These are phyloP conservation scores for Oxyruncus cristatus DNA, from an alignment of 2,113 vertebrate species.

Conservation along the genomic window DNA sequence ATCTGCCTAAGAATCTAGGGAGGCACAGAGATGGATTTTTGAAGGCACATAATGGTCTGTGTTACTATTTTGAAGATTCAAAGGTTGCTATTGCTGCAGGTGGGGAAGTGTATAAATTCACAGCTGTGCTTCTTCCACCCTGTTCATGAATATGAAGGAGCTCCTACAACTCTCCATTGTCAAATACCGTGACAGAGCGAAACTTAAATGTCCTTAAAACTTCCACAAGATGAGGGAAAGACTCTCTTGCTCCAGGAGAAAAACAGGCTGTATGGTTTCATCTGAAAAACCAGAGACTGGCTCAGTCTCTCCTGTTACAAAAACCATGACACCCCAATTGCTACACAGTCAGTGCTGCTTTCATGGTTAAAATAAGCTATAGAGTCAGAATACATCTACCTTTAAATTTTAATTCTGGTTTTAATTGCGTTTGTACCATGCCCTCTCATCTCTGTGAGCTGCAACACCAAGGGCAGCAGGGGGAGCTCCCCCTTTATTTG, in stretches of 20 bases:
- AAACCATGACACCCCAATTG: neutral
- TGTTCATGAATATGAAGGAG: neutral
- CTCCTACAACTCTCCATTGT: neutral
- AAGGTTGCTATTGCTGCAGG: neutral
- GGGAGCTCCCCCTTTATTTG: conserved; percentile 47
- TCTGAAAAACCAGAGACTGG: neutral
- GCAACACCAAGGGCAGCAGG: conserved; percentile 3
- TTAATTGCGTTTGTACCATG: neutral
- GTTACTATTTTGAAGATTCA: neutral
- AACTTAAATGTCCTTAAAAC: neutral
- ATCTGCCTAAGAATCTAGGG: neutral
- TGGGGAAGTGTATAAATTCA: neutral
- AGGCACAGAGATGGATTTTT: neutral
- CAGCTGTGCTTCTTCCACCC: neutral
- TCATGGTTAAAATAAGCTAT: neutral
- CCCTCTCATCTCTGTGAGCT: neutral
- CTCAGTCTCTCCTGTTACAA: neutral
- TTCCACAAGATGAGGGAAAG: neutral
- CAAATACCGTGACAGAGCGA: neutral
- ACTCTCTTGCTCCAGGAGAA: neutral
- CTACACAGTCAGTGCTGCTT: neutral
- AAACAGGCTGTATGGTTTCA: neutral
- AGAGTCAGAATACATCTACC: neutral
- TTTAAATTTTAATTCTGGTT: neutral
- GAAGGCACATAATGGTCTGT: neutral